Base-by-base conservation (phyloP, 2,888 invertebrate species). In the Pachymerium ferrugineum region DNA sequence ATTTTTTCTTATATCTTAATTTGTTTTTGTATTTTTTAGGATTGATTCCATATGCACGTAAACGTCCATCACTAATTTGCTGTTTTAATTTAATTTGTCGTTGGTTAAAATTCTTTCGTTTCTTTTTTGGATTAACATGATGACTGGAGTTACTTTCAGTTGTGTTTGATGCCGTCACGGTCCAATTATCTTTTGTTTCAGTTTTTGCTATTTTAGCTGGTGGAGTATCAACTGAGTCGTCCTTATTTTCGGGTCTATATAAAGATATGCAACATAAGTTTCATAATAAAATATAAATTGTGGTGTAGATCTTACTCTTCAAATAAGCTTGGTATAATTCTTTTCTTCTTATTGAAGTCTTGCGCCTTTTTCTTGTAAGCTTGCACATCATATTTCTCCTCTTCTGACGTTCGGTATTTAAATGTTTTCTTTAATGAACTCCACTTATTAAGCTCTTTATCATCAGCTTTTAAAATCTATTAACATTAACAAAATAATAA, bases 401-500 rank as follows among this genome's bases (percentile, higher is more conserved):
- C 88, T 74, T 90, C 85, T 4, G 90, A 89, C 0, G 92, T 88
- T 31, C 91, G 86, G 79, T 90, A 88, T 80, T 90, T 90, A n/a
- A 90, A 86, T 0, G 93, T 87, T 83, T 90, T 94, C 83, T 94
- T 96, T 3, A 97, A 83, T 0, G 96, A 93, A 78, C 91, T 94
- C 99, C 98, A 99, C 79, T 89, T 89, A 79, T 99, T 98, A 8
- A 99, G 84, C 83, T 98, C 97, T 78, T 88, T 90, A 82, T 98
- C 98, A 80, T 94, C 91, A 0, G 96, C 94, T 78, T 88, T 83
- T 74, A 99, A 85, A 79, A 99, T 95, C 93, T 95, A 80, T 25
- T 84, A 82, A 70, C 3, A 70, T 16, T 3, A 67, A 67, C 3
- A 16, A 68, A 68, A 25, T 3, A 68, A 19, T n/a, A 4, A 1